phyloP scores from a whole-genome alignment of 2,113 vertebrate species.

The Actenoides lindsayi region DNA sequence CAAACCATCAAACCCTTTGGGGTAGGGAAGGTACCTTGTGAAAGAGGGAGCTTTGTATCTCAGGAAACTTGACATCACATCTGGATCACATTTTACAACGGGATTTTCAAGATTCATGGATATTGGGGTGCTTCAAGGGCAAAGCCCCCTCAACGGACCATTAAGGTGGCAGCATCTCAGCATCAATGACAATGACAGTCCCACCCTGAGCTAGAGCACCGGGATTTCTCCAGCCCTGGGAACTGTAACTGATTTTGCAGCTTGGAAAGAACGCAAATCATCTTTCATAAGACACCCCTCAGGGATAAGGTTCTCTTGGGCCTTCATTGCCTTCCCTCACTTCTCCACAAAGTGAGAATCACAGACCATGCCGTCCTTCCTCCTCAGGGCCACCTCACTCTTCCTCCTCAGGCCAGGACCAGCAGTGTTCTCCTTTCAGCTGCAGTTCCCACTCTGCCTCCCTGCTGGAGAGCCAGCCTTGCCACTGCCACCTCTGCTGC shows the following conservation, averaged over 20 bases:
- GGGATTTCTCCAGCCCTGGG: neutral
- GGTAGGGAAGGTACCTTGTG: neutral
- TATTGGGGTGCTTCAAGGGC: neutral
- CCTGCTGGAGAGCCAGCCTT: neutral
- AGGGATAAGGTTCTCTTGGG: neutral
- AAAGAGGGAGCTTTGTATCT: neutral
- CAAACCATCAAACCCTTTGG: neutral
- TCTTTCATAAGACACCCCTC: neutral
- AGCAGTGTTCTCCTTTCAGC: neutral
- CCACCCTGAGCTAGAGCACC: neutral
- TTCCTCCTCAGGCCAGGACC: neutral
- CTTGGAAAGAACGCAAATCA: accelerated
- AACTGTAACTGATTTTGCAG: neutral
- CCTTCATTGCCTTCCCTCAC: neutral
- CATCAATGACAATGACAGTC: neutral
- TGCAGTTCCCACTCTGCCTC: neutral
- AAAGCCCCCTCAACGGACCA: neutral
- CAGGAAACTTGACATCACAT: accelerated
- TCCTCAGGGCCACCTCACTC: no score
- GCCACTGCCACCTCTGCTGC: neutral
- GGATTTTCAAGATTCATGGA: neutral
- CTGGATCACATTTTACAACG: neutral
- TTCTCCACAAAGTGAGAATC: neutral
- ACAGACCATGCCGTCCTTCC: neutral
- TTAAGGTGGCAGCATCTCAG: neutral